phyloP scores from a whole-genome alignment of 2,888 invertebrate species.

The Coelopa pilipes region DNA sequence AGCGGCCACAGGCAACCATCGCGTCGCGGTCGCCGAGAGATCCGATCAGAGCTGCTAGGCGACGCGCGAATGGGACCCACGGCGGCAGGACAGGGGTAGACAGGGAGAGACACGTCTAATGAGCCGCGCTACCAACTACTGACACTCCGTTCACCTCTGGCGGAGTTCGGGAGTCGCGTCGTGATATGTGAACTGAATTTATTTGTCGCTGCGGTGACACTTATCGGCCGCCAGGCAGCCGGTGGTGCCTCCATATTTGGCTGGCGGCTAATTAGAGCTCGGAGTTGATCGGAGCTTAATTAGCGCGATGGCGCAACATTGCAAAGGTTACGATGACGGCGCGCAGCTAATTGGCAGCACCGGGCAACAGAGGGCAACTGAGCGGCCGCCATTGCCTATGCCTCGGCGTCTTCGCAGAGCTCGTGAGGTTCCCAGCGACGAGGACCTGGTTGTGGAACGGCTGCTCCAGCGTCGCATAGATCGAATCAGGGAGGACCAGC shows the following conservation, averaged over 20 bases:
- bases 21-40: not conserved
- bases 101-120: not conserved
- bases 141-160: not conserved
- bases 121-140: not conserved
- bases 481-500: not conserved
- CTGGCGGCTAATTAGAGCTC: slow-evolving; percentile 11
- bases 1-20: too few species aligned
- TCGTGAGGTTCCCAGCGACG: too few species aligned
- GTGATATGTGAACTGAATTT: slow-evolving; percentile 39
- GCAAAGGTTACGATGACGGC: not conserved
- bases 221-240: slow-evolving; percentile 3
- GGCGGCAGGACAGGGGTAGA: not conserved
- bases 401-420: not conserved
- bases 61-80: slow-evolving; percentile 5
- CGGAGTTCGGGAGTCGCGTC: too few species aligned
- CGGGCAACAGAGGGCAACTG: not conserved
- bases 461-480: not conserved
- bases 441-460: not conserved
- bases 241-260: not conserved
- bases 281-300: slow-evolving; percentile 6
- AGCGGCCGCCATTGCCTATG: not conserved
- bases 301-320: slow-evolving; percentile 1
- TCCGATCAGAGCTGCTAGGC: slow-evolving; percentile 2
- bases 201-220: slow-evolving; percentile 30
- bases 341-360: not conserved